Evolutionary conservation across 2,888 invertebrate genomes (phyloP), one percentile per base, ranked within the genome.

Genomic region (Mesorhabditis spiculigera): DNA sequence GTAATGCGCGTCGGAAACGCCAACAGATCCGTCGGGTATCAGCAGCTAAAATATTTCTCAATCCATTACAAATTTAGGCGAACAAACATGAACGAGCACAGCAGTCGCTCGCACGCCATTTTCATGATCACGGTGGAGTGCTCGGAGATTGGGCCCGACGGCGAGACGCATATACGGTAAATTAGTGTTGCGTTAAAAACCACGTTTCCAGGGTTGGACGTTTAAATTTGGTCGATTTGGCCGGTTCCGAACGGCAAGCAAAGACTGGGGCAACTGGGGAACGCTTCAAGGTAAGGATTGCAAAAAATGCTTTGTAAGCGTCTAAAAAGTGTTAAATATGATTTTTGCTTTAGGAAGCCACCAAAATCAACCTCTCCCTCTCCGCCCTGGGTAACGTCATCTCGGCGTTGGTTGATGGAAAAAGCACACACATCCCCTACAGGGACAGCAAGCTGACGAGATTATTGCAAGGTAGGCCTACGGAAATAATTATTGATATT

Each of bases 51-150:
- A 13, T 28, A 44, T 43, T 41, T 5, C 42, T 45, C 8, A 13
- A 13, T 6, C n/a, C 10, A 50, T 50, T 10, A n/a, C 8, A 13
- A 50, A 50, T 80, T 63, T 73, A 82, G 82, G 4, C 71, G 81
- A n/a, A 96, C 95, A 68, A 93, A 95, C 87, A 96, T 96, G 95
- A 98, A 99, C 89, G 94, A 95, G 87, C 95, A 96, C 88, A 95
- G 95, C 83, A 75, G 76, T 43, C 82, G 89, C 75, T 95, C 95
- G 65, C 98, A 99, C 89, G 97, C 98, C 69, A 96, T 98, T 78
- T 97, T 99, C 88, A 92, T 95, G 87, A 93, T 99, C 81, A 95
- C 95, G 68, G 92, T 98, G 65, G 98, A 98, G 89, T 95, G 95
- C 90, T 91, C 92, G 75, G 91, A 88, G 86, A 75, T 90, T 61